A percentile compares a stretch with the other conserved stretches of the same genome.
Conservation (phyloP, 2,797 vertebrate species). For the Anabas testudineus region DNA sequence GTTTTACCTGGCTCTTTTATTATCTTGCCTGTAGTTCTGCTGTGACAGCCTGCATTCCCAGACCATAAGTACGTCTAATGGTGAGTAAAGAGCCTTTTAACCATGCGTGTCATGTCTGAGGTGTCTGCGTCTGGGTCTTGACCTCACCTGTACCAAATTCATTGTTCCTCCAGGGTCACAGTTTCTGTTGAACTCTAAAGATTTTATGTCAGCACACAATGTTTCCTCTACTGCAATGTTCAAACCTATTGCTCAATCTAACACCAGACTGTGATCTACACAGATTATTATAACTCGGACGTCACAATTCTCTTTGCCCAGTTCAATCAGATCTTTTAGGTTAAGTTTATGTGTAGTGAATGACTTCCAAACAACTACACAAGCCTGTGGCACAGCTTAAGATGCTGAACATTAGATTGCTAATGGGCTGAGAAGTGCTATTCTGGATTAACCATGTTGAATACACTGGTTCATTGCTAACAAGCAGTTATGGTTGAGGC, state of each 20-base stretch:
- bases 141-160: not conserved
- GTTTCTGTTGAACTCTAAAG: not conserved
- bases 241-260: not conserved
- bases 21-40: not conserved
- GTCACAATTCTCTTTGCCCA: not conserved
- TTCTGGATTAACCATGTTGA: slow-evolving; percentile 4
- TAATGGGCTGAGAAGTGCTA: slow-evolving; percentile 7
- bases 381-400: not conserved
- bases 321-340: not conserved
- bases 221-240: not conserved
- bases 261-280: not conserved
- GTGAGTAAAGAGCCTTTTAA: slow-evolving; percentile 22
- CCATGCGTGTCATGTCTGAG: not conserved
- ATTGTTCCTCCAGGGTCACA: not conserved
- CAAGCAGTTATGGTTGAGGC: slow-evolving; percentile 13
- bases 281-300: not conserved
- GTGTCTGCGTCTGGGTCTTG: not conserved
- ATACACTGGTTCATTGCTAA: slow-evolving; percentile 12
- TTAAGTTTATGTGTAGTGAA: not conserved
- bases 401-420: slow-evolving; percentile 2
- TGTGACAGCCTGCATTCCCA: not conserved
- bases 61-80: not conserved
- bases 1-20: not conserved
- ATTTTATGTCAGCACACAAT: slow-evolving; percentile 6
- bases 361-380: not conserved